A percentile compares a stretch with the other conserved stretches of the same genome.
These are phyloP conservation scores for Vannuccia rotundouncinata DNA, from an alignment of 2,888 invertebrate species.

Conservation along the genomic window DNA sequence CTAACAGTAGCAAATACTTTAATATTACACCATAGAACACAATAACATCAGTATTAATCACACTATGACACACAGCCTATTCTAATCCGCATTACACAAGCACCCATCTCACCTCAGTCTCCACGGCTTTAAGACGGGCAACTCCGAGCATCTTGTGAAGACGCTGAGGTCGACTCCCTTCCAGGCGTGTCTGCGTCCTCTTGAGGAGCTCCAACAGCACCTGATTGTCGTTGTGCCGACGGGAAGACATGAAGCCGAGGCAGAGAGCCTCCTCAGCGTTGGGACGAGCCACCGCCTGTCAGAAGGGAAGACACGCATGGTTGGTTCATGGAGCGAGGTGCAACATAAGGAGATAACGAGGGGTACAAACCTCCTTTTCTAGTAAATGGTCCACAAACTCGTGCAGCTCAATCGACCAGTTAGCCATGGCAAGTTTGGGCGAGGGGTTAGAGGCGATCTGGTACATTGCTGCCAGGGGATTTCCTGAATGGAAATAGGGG, in stretches of 20 bases:
- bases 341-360: too few species aligned
- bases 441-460: slow-evolving; percentile 99
- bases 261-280: neutral
- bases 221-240: neutral
- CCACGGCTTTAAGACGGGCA: neutral
- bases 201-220: neutral
- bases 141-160: slow-evolving; percentile 8
- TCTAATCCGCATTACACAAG: too few species aligned
- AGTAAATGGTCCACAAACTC: slow-evolving; percentile 92
- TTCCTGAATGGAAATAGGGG: slow-evolving; percentile 94
- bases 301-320: neutral
- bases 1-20: too few species aligned
- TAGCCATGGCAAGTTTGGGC: slow-evolving; percentile 65
- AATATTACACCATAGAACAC: too few species aligned
- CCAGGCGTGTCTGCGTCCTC: neutral
- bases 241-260: neutral
- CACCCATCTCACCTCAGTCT: slow-evolving; percentile 2
- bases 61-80: too few species aligned
- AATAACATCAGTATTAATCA: too few species aligned
- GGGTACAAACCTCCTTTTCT: slow-evolving; percentile 64
- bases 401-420: slow-evolving; percentile 71
- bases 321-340: too few species aligned
- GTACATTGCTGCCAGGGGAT: slow-evolving; percentile 99
- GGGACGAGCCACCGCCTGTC: neutral
- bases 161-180: slow-evolving; percentile 10